These are phyloP conservation scores for Cladopsammia gracilis DNA, from an alignment of 64 coral and sea anemone species.

Conservation along the genomic window DNA sequence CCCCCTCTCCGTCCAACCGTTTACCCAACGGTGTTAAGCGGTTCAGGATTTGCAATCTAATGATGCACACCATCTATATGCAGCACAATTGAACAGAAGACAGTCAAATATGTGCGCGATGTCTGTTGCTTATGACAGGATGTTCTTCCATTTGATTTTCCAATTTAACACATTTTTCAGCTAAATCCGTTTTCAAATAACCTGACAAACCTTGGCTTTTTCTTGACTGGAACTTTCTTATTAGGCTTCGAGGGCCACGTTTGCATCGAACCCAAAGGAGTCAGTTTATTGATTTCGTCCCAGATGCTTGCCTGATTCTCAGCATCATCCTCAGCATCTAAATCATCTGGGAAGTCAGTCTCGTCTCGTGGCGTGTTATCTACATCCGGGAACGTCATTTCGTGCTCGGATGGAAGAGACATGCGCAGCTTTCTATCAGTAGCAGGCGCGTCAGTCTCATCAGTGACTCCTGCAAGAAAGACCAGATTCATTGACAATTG, in stretches of 20 bases:
- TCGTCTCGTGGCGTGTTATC: background rate
- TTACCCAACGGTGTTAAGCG: no score
- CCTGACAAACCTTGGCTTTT: background rate
- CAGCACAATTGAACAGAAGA: no score
- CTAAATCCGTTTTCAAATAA: background rate
- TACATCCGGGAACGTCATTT: background rate
- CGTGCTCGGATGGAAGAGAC: background rate
- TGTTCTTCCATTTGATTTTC: background rate
- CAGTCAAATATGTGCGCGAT: no score
- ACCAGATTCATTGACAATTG: no score
- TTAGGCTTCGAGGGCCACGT: background rate
- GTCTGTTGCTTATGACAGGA: background rate
- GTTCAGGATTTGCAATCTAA: no score
- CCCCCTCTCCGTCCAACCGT: no score
- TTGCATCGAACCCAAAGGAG: background rate
- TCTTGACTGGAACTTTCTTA: background rate
- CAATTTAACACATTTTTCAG: background rate
- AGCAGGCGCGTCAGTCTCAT: background rate
- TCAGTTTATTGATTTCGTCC: conserved; percentile 14
- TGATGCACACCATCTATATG: no score
- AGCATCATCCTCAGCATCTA: background rate
- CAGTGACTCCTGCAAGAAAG: background rate
- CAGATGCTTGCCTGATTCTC: background rate
- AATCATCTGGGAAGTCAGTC: conserved; percentile 17
- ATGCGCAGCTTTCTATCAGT: background rate